These are phyloP conservation scores for Nomada ferruginata DNA, from an alignment of 2,888 invertebrate genomes.

Conservation along the genomic window DNA sequence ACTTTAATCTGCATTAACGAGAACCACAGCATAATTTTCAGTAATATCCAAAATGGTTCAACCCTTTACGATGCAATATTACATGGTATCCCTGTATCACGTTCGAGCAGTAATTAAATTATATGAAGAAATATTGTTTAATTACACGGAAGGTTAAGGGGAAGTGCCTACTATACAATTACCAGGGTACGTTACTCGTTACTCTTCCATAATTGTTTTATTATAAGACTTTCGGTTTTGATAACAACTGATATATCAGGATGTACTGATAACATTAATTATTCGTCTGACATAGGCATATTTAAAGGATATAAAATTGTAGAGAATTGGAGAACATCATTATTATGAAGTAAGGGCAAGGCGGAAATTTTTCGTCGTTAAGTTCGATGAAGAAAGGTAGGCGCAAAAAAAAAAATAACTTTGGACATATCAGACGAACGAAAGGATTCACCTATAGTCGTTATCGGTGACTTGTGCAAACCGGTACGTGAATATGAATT, in stretches of 20 bases:
- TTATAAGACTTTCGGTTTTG: no score
- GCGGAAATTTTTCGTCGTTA: slow-evolving; percentile 4
- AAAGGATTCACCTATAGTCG: slow-evolving; percentile 1
- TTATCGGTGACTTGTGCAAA: slow-evolving; percentile 20
- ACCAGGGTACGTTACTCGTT: no score
- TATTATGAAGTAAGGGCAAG: neutral
- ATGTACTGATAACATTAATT: no score
- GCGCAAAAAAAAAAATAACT: neutral
- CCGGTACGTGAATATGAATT: neutral
- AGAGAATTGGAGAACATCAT: neutral
- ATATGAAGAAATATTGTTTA: neutral
- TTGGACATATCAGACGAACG: slow-evolving; percentile 5
- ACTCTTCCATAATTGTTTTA: no score
- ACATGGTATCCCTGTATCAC: neutral
- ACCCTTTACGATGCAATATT: neutral
- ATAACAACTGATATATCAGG: neutral
- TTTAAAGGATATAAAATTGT: neutral
- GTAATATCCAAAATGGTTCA: slow-evolving; percentile 6
- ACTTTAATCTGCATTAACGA: slow-evolving; percentile 33
- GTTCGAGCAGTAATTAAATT: neutral
- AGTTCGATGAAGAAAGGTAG: neutral
- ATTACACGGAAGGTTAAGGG: neutral
- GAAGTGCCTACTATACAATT: neutral
- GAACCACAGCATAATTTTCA: slow-evolving; percentile 8
- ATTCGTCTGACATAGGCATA: no score